phyloP scores from a whole-genome alignment of 92 coral and sea anemone genomes.

The Umimayanthus kanabou region DNA sequence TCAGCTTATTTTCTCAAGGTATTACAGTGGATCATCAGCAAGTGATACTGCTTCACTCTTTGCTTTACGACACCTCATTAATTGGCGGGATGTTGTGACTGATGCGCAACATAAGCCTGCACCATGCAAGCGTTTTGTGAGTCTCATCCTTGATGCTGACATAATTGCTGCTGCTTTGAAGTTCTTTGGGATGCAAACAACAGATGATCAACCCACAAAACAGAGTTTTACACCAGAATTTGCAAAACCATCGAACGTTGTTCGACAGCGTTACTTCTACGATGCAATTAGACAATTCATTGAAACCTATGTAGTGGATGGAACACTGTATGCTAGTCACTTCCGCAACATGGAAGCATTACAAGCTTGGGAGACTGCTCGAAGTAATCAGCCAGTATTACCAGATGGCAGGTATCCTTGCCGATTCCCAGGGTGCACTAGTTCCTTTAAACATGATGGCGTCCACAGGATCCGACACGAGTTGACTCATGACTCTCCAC shows the following conservation, averaged over 20 bases:
- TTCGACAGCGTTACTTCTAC: slow-evolving; percentile 4
- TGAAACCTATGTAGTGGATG: slow-evolving; percentile 46
- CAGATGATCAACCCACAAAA: slow-evolving; percentile 29
- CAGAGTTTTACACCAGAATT: neutral
- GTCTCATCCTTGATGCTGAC: slow-evolving; percentile 54
- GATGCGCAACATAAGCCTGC: slow-evolving; percentile 55
- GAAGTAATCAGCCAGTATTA: slow-evolving; percentile 36
- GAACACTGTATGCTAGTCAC: slow-evolving; percentile 46
- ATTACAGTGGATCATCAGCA: slow-evolving; percentile 54
- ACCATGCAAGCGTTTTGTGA: slow-evolving; percentile 52
- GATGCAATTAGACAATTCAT: neutral
- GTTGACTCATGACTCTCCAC: slow-evolving; percentile 62
- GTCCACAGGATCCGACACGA: slow-evolving; percentile 59
- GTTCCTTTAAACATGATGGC: slow-evolving; percentile 57
- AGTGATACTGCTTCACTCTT: slow-evolving; percentile 40
- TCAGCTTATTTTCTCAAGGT: slow-evolving; percentile 11
- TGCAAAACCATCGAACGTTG: slow-evolving; percentile 3
- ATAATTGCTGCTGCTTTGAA: slow-evolving; percentile 43
- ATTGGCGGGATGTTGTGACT: slow-evolving; percentile 60
- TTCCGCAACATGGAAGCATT: slow-evolving; percentile 44
- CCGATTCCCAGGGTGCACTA: slow-evolving; percentile 49
- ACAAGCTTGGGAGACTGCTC: slow-evolving; percentile 58
- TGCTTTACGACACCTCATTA: slow-evolving; percentile 54
- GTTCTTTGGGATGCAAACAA: slow-evolving; percentile 60
- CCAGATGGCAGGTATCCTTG: slow-evolving; percentile 67